phyloP scores from a whole-genome alignment of 2,888 invertebrate species.

The Nephrotoma guestfalica region DNA sequence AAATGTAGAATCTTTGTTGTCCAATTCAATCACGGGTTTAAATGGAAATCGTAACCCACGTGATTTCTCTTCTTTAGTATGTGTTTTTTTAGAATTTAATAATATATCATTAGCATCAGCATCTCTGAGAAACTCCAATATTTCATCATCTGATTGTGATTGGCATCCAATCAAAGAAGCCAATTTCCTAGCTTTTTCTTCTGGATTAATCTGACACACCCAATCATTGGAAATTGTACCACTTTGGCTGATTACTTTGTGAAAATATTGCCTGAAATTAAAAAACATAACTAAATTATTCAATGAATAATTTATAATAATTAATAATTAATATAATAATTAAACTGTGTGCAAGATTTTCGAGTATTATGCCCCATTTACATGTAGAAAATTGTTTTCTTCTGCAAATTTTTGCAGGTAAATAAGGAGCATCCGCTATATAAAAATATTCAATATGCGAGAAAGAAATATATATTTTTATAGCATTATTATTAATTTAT shows the following conservation, averaged over 20 bases:
- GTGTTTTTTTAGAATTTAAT: conserved; percentile 16
- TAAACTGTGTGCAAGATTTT: too few relatives aligned
- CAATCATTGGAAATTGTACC: conserved; percentile 24
- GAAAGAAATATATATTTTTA: too few relatives aligned
- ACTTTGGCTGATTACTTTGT: conserved; percentile 28
- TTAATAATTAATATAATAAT: too few relatives aligned
- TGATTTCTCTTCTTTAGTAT: conserved; percentile 22
- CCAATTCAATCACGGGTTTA: conserved; percentile 16
- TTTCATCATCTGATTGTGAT: conserved; percentile 12
- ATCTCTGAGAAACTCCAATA: conserved; percentile 4
- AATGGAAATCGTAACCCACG: conserved; percentile 22
- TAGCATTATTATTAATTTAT: too few relatives aligned
- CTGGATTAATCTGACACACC: conserved; percentile 17
- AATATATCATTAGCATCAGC: conserved; percentile 17
- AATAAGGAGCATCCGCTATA: too few relatives aligned
- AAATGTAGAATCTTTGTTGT: neutral
- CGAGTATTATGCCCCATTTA: too few relatives aligned
- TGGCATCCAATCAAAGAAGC: conserved; percentile 19
- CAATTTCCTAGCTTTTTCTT: conserved; percentile 19
- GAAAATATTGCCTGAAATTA: conserved; percentile 18
- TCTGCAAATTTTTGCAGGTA: too few relatives aligned
- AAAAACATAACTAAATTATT: neutral
- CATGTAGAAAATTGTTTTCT: too few relatives aligned
- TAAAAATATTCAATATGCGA: too few relatives aligned
- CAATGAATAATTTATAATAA: too few relatives aligned